phyloP scores from a whole-genome alignment of 2,888 invertebrate genomes.

The Anaspis maculata region DNA sequence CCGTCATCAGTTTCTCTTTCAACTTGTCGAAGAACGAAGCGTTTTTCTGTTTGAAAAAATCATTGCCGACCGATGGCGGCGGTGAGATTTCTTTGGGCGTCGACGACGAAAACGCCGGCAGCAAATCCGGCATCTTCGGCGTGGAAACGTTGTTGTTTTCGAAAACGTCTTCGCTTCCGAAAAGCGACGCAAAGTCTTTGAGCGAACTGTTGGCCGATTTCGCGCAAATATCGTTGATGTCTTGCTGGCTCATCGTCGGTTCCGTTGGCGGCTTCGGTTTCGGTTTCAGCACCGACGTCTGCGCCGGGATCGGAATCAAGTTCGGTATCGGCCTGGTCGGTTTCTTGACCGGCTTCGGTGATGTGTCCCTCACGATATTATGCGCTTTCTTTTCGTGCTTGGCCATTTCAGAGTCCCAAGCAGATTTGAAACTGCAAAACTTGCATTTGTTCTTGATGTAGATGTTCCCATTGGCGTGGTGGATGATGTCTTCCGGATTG shows the following conservation, averaged over 20 bases:
- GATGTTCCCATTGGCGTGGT: conserved; percentile 41
- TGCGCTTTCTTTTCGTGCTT: conserved; percentile 45
- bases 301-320: conserved; percentile 58
- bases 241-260: conserved; percentile 41
- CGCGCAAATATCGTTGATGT: conserved; percentile 43
- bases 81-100: too few relatives aligned
- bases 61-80: conserved; percentile 12
- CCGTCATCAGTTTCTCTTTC: conserved; percentile 63
- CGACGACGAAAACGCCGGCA: conserved; percentile 20
- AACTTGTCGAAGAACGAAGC: conserved; percentile 76
- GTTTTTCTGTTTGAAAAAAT: conserved; percentile 54
- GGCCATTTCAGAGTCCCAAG: conserved; percentile 51
- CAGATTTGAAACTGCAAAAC: conserved; percentile 50
- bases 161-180: conserved; percentile 39
- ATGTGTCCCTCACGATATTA: conserved; percentile 31
- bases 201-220: conserved; percentile 44
- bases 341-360: conserved; percentile 27
- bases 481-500: conserved; percentile 41
- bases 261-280: conserved; percentile 22
- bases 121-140: conserved; percentile 33
- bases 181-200: conserved; percentile 49
- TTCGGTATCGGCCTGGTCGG: conserved; percentile 62
- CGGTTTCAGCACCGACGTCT: conserved; percentile 25
- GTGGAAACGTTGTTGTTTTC: conserved; percentile 8
- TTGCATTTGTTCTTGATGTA: conserved; percentile 44